phyloP scores from a whole-genome alignment of 2,113 vertebrate genomes.

The Spilogale gracilis region DNA sequence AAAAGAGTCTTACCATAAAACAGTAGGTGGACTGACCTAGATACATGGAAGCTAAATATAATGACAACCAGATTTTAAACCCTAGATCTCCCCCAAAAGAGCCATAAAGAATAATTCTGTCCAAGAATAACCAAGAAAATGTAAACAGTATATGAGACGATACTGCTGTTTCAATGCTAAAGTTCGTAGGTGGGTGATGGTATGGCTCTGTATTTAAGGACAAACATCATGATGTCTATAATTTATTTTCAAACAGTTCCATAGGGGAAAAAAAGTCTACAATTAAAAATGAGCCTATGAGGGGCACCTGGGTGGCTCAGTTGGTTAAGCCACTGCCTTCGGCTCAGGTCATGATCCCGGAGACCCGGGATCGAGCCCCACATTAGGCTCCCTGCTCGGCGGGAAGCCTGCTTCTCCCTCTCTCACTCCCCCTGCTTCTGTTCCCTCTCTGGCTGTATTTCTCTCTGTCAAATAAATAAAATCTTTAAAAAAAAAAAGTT shows the following conservation, averaged over 20 bases:
- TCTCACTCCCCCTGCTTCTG: too few species aligned
- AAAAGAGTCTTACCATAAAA: not conserved
- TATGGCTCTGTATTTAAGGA: not conserved
- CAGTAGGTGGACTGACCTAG: not conserved
- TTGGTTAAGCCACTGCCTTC: too few species aligned
- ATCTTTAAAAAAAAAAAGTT: not conserved
- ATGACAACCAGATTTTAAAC: not conserved
- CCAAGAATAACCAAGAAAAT: not conserved
- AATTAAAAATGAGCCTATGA: not conserved
- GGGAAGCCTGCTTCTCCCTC: too few species aligned
- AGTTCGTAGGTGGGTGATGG: not conserved
- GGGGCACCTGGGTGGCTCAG: too few species aligned
- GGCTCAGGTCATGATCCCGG: too few species aligned
- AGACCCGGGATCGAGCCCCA: too few species aligned
- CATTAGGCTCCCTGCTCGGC: too few species aligned
- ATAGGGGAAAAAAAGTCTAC: not conserved
- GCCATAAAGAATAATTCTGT: not conserved
- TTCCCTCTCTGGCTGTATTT: too few species aligned
- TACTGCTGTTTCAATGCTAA: not conserved
- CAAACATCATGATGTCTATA: not conserved
- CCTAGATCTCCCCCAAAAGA: not conserved
- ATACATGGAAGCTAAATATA: not conserved
- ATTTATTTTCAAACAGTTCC: not conserved
- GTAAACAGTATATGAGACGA: not conserved
- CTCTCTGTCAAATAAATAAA: too few species aligned